Evolutionary conservation across 2,113 vertebrate species (phyloP), one percentile per base, ranked within the genome.

Genomic region (Cranoglanis bouderius): DNA sequence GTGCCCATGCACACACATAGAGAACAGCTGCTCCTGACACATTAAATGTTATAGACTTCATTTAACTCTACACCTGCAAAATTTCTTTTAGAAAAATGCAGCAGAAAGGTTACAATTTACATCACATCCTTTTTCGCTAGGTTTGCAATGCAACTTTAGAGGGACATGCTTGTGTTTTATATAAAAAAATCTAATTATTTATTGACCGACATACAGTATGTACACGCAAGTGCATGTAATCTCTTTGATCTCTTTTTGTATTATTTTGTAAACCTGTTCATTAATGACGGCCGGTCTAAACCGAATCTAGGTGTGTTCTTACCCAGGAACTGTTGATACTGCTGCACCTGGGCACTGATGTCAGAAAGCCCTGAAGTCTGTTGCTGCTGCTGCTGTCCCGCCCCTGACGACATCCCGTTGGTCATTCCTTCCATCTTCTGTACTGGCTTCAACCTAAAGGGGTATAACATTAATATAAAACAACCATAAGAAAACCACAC

Each of bases 261-360:
- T 51, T 78, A 78, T 51, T 32, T 53, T 53, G 6, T 19, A 57
- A 82, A 82, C 2, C 8, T 12, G 6, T 4, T 57, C 9, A 38
- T 57, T 82, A 82, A 38, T 38, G 81, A 38, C 29, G 3, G 7
- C 35, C 5, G 29, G 35, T 26, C 21, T 83, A 55, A 61, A 26
- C 55, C 16, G 35, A 83, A 14, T 40, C 32, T 40, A 26, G 12
- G 35, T 81, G 35, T 81, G 46, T 78, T 91, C 94, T 94, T 91
- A 98, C 97, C 97, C 84, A 98, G 93, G 92, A 98, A 98, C 92
- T 98, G 97, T 93, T 98, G 97, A 94, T 98, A 98, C 93, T 98
- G 97, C 92, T 98, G 97, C 57, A 98, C 97, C 94, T 98, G 97
- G 46, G 97, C 96, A 74, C 97, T 98, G 96, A 98, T 98, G 93